Base-by-base conservation (phyloP, 2,797 vertebrate genomes). In the Chrosomus eos region DNA sequence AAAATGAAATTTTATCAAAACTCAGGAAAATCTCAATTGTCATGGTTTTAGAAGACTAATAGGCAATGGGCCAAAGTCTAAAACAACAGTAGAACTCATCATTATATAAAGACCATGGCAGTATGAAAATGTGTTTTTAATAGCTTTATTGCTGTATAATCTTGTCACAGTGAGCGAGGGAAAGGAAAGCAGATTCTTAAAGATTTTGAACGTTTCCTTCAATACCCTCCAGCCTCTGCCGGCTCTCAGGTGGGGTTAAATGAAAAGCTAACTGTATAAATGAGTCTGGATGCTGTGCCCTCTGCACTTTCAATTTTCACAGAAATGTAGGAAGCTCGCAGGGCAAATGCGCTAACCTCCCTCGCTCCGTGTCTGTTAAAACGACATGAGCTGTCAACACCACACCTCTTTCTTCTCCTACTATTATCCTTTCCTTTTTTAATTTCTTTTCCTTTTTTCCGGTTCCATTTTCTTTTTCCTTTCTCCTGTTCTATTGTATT, bases 251-350 rank as follows among this genome's bases (percentile, higher is more conserved):
- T 45, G 62, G 71, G 83, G 77, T 76, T 75, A 58, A 83, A 62
- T 80, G 75, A 60, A 81, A 81, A 82, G 79, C 93, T 93, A 93
- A 94, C 91, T 93, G 93, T 92, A 93, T 94, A 93, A 93, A 94
- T 92, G 90, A 91, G 86, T 91, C 91, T 92, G 92, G 93, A 93
- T 72, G 93, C 90, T 89, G 94, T 90, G 91, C 92, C 91, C 90
- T 89, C 87, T 81, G 92, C 93, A 93, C 93, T 94, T 94, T 94
- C 93, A 94, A 93, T 95, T 94, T 93, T 92, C 93, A 93, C 88
- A 88, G 90, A 91, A 93, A 92, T 94, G 93, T 93, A 86, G 85
- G 89, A 87, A 90, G 88, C 88, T 90, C 87, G 91, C 90, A 87
- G 91, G 92, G 92, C 93, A 92, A 94, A 94, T 94, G 92, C 92